A percentile compares a stretch with the other conserved stretches of the same genome.
phyloP scores from a whole-genome alignment of 2,113 vertebrate species.

The Thamnophis sirtalis region DNA sequence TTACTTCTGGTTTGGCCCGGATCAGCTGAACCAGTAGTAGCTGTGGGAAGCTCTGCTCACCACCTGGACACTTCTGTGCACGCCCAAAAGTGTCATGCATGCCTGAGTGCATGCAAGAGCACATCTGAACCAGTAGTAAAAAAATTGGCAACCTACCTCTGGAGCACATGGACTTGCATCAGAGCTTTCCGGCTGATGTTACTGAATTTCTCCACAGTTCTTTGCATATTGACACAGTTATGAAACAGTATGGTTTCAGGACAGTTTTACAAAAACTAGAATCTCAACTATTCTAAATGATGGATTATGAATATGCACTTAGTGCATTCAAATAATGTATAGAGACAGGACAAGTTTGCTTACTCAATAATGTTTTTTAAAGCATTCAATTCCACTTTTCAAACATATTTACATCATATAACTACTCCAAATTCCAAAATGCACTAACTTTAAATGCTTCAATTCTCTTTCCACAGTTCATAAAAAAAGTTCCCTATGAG shows the following conservation, averaged over 20 bases:
- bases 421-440: background rate
- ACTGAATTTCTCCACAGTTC: background rate
- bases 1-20: too few species aligned
- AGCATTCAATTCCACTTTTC: background rate
- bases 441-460: background rate
- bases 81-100: too few species aligned
- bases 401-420: background rate
- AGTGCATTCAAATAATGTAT: background rate
- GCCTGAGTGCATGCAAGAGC: too few species aligned
- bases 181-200: background rate
- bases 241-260: background rate
- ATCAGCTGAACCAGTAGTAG: too few species aligned
- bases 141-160: too few species aligned
- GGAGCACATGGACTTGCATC: background rate
- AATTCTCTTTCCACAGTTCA: background rate
- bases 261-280: background rate
- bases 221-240: background rate
- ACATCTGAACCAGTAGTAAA: too few species aligned
- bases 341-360: background rate
- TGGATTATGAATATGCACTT: background rate
- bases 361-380: background rate
- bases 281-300: background rate
- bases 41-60: too few species aligned
- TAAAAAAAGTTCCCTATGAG: background rate
- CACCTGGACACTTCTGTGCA: too few species aligned